Evolutionary conservation across 2,113 vertebrate genomes (phyloP).

Genomic region (Hemiprocne comata): DNA sequence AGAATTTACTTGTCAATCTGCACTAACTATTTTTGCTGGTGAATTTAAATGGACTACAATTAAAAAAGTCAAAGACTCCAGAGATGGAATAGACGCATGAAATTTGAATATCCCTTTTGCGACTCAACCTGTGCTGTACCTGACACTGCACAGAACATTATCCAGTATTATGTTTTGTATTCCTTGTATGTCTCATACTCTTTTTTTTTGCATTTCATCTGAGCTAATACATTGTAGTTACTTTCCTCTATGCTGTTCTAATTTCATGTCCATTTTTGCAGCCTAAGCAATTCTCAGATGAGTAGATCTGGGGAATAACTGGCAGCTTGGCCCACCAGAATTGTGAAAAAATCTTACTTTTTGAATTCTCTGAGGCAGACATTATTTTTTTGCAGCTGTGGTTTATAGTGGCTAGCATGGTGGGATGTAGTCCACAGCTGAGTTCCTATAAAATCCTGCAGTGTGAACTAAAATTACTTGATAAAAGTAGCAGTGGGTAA

Average conservation of each 20-base stretch:
- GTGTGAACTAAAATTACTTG: neutral
- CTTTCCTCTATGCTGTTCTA: neutral
- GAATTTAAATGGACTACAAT: neutral
- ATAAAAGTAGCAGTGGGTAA: neutral
- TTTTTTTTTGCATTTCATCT: neutral
- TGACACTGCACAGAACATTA: neutral
- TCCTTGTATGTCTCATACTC: neutral
- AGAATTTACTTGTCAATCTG: neutral
- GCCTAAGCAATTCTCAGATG: neutral
- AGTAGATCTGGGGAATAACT: neutral
- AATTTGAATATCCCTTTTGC: neutral
- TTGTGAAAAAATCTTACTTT: neutral
- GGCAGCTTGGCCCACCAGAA: neutral
- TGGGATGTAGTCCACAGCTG: neutral
- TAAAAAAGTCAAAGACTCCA: neutral
- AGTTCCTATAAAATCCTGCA: neutral
- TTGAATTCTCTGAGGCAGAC: neutral
- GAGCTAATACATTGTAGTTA: neutral
- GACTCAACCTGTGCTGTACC: rapidly evolving
- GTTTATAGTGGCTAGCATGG: neutral
- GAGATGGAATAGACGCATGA: neutral
- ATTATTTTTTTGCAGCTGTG: neutral
- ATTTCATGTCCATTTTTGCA: neutral
- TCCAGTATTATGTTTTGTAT: neutral
- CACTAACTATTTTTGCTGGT: neutral